These are phyloP conservation scores for Megalurothrips usitatus DNA, from an alignment of 2,888 invertebrate genomes.

Conservation along the genomic window DNA sequence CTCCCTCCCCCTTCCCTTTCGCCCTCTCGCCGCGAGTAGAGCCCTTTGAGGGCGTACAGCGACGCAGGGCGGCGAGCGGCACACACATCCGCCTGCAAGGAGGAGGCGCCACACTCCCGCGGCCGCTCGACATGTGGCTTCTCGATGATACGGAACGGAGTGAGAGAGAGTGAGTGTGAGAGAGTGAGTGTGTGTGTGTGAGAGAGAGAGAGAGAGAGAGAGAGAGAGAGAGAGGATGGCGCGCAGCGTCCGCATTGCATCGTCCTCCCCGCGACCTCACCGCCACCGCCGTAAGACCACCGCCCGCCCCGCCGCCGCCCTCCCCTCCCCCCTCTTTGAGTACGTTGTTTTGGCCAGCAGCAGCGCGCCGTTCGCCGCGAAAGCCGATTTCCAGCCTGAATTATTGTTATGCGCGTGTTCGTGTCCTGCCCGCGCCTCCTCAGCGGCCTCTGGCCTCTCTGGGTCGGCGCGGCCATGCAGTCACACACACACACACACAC, in stretches of 20 bases:
- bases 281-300: no score
- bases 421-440: no score
- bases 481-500: background rate
- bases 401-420: background rate
- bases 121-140: conserved; percentile 6
- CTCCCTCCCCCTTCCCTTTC: background rate
- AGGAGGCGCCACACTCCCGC: background rate
- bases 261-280: no score
- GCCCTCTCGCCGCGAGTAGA: background rate
- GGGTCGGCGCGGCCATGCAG: background rate
- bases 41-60: background rate
- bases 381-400: background rate
- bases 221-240: background rate
- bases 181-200: no score
- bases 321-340: background rate
- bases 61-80: background rate
- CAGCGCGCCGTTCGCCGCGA: background rate
- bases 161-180: no score
- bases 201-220: no score
- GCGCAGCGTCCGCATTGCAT: background rate
- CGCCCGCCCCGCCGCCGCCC: background rate
- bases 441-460: no score
- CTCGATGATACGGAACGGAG: background rate
- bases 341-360: background rate
- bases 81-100: background rate